Conservation (phyloP, 2,113 vertebrate species). For the Oryctolagus cuniculus region mOryCun1.1 NC_091438.1:125831501-125832000, state of each 20-base stretch:
- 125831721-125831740: neutral
- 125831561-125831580: neutral
- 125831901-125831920: slow-evolving; percentile 82
- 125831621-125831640: neutral
- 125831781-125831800: slow-evolving; percentile 56
- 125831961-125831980: too few species aligned
- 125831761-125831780: neutral
- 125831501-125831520: neutral
- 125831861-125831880: slow-evolving; percentile 75
- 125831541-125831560: neutral
- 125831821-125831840: slow-evolving; percentile 77
- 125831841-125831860: slow-evolving; percentile 82
- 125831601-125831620: neutral
- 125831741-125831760: slow-evolving; percentile 48
- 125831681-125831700: fast-evolving
- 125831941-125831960: neutral
- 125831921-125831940: neutral
- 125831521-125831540: fast-evolving
- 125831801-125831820: slow-evolving; percentile 80
- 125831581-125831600: neutral
- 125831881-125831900: slow-evolving; percentile 85
- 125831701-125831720: neutral
- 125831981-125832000: neutral
- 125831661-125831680: neutral
- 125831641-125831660: neutral